A percentile compares a stretch with the other conserved stretches of the same genome.
These are phyloP conservation scores for Ligdia adustata DNA, from an alignment of 2,888 invertebrate genomes.

Conservation along the genomic window DNA sequence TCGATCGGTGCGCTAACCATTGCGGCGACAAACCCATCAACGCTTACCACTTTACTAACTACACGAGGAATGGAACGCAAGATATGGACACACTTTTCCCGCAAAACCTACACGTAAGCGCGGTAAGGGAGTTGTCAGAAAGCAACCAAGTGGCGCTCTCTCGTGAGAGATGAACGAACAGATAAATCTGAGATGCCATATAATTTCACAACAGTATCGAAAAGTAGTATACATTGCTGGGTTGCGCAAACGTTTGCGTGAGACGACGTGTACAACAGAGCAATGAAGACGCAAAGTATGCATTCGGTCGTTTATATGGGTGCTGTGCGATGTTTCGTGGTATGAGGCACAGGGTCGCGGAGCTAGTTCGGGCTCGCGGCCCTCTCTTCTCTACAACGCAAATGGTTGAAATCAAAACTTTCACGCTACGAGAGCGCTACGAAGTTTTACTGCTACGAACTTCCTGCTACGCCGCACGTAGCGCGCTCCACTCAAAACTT, in stretches of 20 bases:
- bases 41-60: constrained; percentile 39
- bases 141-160: constrained; percentile 80
- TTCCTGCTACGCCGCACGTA: constrained; percentile 81
- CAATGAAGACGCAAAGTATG: constrained; percentile 17
- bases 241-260: constrained; percentile 6
- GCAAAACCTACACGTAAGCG: constrained; percentile 64
- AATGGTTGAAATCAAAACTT: constrained; percentile 85
- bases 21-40: constrained; percentile 54
- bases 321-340: constrained; percentile 30
- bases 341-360: constrained; percentile 67
- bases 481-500: constrained; percentile 81
- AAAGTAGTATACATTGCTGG: constrained; percentile 51
- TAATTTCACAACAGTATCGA: constrained; percentile 28
- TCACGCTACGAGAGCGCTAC: constrained; percentile 83
- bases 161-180: constrained; percentile 79
- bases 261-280: neutral
- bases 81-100: constrained; percentile 54
- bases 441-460: constrained; percentile 84
- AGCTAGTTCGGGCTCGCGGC: constrained; percentile 75
- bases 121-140: constrained; percentile 73
- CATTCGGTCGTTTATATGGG: neutral
- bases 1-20: constrained; percentile 72
- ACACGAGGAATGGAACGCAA: constrained; percentile 66
- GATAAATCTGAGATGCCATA: constrained; percentile 65
- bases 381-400: constrained; percentile 80